Conservation (phyloP, 2,888 invertebrate species). For the Callosobruchus maculatus region DNA sequence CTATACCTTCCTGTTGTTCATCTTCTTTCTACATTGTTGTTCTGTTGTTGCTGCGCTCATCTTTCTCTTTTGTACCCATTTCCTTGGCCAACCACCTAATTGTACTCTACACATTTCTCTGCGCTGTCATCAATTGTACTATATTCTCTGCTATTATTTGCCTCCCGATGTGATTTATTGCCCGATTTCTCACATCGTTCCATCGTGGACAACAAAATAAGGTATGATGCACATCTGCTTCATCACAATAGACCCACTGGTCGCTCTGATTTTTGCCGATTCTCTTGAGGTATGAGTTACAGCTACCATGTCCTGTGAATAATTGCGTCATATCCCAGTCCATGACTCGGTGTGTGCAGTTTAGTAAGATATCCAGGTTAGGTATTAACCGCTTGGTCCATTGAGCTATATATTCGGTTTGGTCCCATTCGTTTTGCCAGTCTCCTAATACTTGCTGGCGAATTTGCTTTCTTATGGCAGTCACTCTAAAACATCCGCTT, state of each 20-base stretch:
- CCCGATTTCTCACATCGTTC: background rate
- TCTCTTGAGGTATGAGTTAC: background rate
- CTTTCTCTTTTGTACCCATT: background rate
- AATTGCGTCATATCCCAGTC: background rate
- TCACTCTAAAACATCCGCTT: background rate
- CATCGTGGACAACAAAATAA: background rate
- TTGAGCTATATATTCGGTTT: background rate
- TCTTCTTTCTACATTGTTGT: background rate
- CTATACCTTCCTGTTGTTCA: background rate
- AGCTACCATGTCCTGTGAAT: background rate
- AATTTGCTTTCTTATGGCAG: background rate
- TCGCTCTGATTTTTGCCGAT: background rate
- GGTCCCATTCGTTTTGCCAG: background rate
- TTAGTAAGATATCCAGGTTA: background rate
- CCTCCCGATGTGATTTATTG: background rate
- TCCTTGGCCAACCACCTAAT: background rate
- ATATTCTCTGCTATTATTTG: background rate
- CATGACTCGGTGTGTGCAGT: background rate
- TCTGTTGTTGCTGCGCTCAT: background rate
- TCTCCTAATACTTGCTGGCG: background rate
- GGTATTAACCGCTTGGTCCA: too few species aligned
- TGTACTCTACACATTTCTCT: background rate
- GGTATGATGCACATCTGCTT: background rate
- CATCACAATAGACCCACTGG: background rate
- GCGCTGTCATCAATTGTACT: background rate